Evolutionary conservation across 2,797 vertebrate species (phyloP), one percentile per base, ranked within the genome.

Genomic region (Capromys pilorides): DNA sequence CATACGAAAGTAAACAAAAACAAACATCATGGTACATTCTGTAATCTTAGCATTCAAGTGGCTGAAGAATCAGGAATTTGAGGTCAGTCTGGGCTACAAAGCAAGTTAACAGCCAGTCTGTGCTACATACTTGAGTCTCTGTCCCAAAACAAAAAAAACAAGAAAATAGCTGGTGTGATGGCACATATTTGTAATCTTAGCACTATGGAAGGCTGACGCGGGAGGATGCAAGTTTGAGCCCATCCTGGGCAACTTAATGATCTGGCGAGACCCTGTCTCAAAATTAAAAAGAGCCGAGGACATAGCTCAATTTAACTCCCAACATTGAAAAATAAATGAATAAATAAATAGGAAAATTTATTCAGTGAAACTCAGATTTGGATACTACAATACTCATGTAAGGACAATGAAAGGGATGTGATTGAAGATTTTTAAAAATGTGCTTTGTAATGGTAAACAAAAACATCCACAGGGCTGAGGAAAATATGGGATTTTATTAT

Each of bases 1-100:
- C 33, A 78, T 87, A 67, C 73, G 61, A 91, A 97, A 90, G 87
- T 90, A 94, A 82, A 80, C 66, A 33, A 81, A 80, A 94, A 26
- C 36, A 79, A 49, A 45, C 77, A 51, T 79, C 31, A 51, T 54
- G 49, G 49, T 9, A 79, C 77, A 79, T 54, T 51, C 49, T 54
- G 16, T 54, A 54, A 33, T 54, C 45, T 54, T 51, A 51, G 18
- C 9, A 51, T 31, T 54, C 49, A 41, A 79, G 75, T 51, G 45
- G 16, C 45, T 54, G 9, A 79, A 51, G 18, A 54, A 79, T 33
- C 31, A 54, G 31, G 77, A 79, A 45, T 79, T 54, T 51, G 77
- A 54, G 49, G 49, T 79, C 49, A 33, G 31, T 31, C 31, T 79
- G 77, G 73, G 41, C 73, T 77, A 75, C 41, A 77, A 4, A 45